Evolutionary conservation across 2,797 vertebrate species (phyloP), one percentile per base, ranked within the genome.

Genomic region (Hyperoplus lanceolatus): DNA sequence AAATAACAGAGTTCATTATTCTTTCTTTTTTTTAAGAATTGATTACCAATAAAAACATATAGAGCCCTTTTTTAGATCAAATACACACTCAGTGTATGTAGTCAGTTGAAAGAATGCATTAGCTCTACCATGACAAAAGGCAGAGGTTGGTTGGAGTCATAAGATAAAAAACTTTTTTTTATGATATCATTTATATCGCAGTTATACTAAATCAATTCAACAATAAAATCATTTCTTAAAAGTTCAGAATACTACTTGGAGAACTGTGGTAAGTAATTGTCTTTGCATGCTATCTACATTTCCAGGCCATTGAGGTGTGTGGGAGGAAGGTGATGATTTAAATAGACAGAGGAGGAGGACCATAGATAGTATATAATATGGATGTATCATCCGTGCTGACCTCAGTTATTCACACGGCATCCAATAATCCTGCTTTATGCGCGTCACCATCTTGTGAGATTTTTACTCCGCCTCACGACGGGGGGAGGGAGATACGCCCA

Each of bases 301-400:
- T 70, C 18, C 12, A 55, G 62, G 42, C 51, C 76, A 43, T 49
- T 73, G 10, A 2, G 45, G 48, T 29, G 29, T 29, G 61, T 76
- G 54, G 60, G 75, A 77, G 72, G 68, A 60, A 60, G 70, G 36
- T 77, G 53, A 67, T 75, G 80, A 81, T 76, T 66, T 63, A 74
- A 67, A 71, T 9, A 45, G 13, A 70, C 70, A 80, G 76, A 77
- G 62, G 56, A 71, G 29, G 48, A 75, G 29, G 29, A 29, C 29
- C 29, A 29, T 29, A 29, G 3, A 29, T 29, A 29, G 29, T 29
- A 29, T 29, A 29, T 29, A 29, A 29, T 29, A 29, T 29, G 29
- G 29, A 29, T 29, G 29, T 29, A 29, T 29, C 29, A 29, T 29
- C 29, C 29, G 29, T 29, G 29, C 29, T 29, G 29, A 29, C 29